Percentiles rank a stretch among this genome's conserved stretches.
Evolutionary conservation across 2,797 vertebrate genomes (phyloP).

Genomic region (Mycteria americana): DNA sequence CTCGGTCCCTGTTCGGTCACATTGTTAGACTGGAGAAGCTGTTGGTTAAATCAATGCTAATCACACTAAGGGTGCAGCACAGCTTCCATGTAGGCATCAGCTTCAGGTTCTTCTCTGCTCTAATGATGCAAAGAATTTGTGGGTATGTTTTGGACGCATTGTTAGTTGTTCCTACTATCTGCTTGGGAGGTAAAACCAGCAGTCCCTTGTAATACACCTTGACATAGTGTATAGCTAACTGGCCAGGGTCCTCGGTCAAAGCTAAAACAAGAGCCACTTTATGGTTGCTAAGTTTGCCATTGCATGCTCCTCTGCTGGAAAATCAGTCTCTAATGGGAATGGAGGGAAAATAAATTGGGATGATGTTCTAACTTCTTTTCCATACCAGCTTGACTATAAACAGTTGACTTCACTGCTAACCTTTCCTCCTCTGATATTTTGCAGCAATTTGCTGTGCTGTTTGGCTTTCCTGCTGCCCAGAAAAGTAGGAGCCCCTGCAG

Average conservation of each 20-base stretch:
- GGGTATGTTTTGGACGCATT: neutral
- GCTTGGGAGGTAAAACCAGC: neutral
- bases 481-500: neutral
- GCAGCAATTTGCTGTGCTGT: neutral
- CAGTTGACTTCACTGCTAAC: neutral
- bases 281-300: neutral
- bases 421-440: neutral
- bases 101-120: neutral
- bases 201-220: neutral
- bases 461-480: neutral
- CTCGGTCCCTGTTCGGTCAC: neutral
- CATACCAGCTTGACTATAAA: neutral
- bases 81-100: neutral
- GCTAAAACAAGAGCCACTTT: neutral
- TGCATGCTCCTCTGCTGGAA: neutral
- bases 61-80: neutral
- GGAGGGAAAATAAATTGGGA: neutral
- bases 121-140: neutral
- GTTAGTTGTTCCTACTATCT: neutral
- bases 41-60: neutral
- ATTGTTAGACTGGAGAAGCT: neutral
- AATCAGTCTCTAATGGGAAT: neutral
- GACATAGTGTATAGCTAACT: neutral
- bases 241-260: neutral
- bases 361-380: neutral